Conservation (phyloP, 1,140 invertebrate species). For the Copidosoma floridanum region DNA sequence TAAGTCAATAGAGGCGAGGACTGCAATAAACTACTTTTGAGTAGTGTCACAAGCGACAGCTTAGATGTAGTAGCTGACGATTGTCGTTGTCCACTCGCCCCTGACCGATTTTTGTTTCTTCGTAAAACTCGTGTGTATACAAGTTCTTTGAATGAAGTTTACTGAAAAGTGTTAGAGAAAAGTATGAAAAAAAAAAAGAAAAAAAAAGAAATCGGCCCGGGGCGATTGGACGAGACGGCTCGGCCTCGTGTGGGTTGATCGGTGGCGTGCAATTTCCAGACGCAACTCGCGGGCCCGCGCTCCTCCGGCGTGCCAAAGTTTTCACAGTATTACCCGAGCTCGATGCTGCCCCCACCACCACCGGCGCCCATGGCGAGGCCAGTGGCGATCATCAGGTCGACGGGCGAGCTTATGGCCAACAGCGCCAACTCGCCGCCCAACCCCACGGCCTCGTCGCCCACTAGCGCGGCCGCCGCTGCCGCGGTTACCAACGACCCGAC, state of each 20-base stretch:
- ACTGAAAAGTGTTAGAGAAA: too few relatives aligned
- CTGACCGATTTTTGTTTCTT: constrained; percentile 2
- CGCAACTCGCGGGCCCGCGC: constrained; percentile 60
- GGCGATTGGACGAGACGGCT: constrained; percentile 39
- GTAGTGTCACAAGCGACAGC: neutral
- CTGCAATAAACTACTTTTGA: neutral
- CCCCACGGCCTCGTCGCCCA: constrained; percentile 65
- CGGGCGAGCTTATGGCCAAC: constrained; percentile 60
- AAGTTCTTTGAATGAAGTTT: neutral
- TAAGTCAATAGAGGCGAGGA: neutral
- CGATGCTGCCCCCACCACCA: constrained; percentile 93
- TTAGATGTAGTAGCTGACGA: neutral
- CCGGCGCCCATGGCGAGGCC: constrained; percentile 93
- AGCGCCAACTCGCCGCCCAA: constrained; percentile 64
- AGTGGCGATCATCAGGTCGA: constrained; percentile 90
- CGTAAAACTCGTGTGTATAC: neutral
- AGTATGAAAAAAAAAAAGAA: neutral
- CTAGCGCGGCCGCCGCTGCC: too few relatives aligned
- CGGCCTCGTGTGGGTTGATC: constrained; percentile 50
- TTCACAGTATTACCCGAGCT: constrained; percentile 84
- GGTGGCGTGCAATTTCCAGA: constrained; percentile 56
- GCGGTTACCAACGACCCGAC: constrained; percentile 46
- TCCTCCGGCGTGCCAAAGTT: constrained; percentile 68
- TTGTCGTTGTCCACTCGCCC: constrained; percentile 43
- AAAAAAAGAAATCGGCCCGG: constrained; percentile 15